phyloP scores from a whole-genome alignment of 2,113 vertebrate species.

The Tenrec ecaudatus region DNA sequence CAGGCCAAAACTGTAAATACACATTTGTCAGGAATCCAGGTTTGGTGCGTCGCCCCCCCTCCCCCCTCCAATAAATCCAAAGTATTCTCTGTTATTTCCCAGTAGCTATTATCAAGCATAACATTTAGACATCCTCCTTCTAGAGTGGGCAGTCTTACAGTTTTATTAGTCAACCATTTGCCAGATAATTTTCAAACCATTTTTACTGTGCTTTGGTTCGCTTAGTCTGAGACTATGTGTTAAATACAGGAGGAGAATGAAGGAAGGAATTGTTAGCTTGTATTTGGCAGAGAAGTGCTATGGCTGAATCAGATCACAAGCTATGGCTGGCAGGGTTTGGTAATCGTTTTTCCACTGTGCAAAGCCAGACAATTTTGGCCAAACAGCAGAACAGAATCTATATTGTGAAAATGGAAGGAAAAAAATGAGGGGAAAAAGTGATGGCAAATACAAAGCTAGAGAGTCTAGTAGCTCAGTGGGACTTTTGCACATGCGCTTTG shows the following conservation, averaged over 20 bases:
- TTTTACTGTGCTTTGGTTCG: constrained; percentile 21
- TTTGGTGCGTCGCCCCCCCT: no score
- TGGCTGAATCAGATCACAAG: constrained; percentile 53
- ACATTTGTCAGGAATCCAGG: constrained; percentile 27
- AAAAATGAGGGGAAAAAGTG: constrained; percentile 5
- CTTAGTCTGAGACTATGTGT: background rate
- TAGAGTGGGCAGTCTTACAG: background rate
- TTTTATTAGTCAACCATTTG: background rate
- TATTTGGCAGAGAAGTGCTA: constrained; percentile 36
- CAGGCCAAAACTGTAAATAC: constrained; percentile 19
- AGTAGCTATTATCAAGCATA: background rate
- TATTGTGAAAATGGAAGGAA: constrained; percentile 46
- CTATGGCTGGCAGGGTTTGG: constrained; percentile 56
- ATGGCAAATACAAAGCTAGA: background rate
- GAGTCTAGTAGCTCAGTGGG: background rate
- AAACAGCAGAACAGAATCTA: constrained; percentile 47
- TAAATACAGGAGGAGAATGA: constrained; percentile 4
- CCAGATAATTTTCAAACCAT: constrained; percentile 14
- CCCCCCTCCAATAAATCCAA: constrained; percentile 23
- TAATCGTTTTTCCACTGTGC: constrained; percentile 69
- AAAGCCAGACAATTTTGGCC: constrained; percentile 56
- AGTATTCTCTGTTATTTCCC: background rate
- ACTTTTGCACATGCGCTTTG: background rate
- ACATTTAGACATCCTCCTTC: background rate
- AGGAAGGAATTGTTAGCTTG: constrained; percentile 48